A percentile compares a stretch with the other conserved stretches of the same genome.
Evolutionary conservation across 2,888 invertebrate genomes (phyloP).

Genomic region (Tyria jacobaeae): DNA sequence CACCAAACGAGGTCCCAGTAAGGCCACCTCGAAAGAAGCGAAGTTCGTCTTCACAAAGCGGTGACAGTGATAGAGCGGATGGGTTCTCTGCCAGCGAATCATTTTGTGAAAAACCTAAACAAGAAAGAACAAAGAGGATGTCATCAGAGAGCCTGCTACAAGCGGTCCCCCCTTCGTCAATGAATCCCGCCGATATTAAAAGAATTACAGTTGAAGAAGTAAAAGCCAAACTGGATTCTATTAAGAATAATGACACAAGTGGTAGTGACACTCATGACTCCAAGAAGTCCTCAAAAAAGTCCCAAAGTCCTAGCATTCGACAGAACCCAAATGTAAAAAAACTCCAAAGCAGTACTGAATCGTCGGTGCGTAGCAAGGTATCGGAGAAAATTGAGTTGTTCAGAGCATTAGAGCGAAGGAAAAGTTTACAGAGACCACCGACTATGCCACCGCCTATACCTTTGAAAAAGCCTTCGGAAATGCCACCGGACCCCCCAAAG

Average conservation of each 20-base stretch:
- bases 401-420: constrained; percentile 79
- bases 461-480: constrained; percentile 67
- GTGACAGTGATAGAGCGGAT: constrained; percentile 87
- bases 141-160: constrained; percentile 86
- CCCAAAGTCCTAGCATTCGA: constrained; percentile 54
- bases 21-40: constrained; percentile 92
- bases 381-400: constrained; percentile 84
- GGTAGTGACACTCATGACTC: constrained; percentile 84
- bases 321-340: constrained; percentile 56
- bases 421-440: constrained; percentile 81
- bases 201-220: constrained; percentile 84
- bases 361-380: constrained; percentile 81
- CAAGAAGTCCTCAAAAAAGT: constrained; percentile 73
- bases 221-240: constrained; percentile 86
- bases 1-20: constrained; percentile 84
- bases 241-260: constrained; percentile 76
- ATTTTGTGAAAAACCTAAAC: constrained; percentile 80
- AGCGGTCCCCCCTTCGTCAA: constrained; percentile 71
- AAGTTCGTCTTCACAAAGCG: constrained; percentile 88
- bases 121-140: constrained; percentile 86
- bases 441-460: constrained; percentile 82
- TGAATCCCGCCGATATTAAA: constrained; percentile 73
- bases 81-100: constrained; percentile 79
- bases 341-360: constrained; percentile 72
- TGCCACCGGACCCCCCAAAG: constrained; percentile 57